Percentiles rank a stretch among this genome's conserved stretches.
Evolutionary conservation across 2,113 vertebrate species (phyloP).

Genomic region (Oreochromis niloticus): DNA sequence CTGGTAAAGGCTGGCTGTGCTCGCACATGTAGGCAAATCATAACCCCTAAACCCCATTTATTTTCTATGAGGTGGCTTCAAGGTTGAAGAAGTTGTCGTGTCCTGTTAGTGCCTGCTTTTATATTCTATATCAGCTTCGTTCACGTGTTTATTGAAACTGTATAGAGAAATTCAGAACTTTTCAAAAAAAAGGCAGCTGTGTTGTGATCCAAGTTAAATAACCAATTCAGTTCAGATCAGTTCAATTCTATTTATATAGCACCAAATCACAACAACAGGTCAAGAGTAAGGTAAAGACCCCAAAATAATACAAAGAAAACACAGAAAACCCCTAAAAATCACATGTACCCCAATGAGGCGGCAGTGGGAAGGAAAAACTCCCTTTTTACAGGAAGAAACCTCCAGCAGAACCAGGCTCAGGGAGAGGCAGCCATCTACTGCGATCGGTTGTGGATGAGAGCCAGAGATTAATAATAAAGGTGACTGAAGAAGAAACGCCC

Average conservation of each 20-base stretch:
- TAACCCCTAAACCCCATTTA: not conserved
- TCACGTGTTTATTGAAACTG: not conserved
- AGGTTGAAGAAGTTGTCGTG: not conserved
- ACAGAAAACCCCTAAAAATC: not conserved
- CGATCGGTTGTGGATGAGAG: not conserved
- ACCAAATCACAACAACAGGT: not conserved
- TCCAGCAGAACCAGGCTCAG: not conserved
- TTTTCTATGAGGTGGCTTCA: not conserved
- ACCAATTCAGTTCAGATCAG: not conserved
- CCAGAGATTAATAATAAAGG: not conserved
- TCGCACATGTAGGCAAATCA: not conserved
- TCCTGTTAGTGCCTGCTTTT: not conserved
- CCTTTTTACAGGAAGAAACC: not conserved
- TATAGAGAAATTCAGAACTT: not conserved
- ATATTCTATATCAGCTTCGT: not conserved
- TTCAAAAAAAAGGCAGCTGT: not conserved
- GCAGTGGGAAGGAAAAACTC: not conserved
- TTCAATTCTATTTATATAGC: not conserved
- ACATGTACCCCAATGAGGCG: not conserved
- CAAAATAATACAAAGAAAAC: not conserved
- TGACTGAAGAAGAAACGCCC: not conserved
- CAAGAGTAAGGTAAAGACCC: not conserved
- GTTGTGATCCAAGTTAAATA: not conserved
- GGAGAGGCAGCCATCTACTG: fast-evolving
- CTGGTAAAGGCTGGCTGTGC: not conserved